Evolutionary conservation across 2,113 vertebrate genomes (phyloP).

Genomic region (Garra rufa): DNA sequence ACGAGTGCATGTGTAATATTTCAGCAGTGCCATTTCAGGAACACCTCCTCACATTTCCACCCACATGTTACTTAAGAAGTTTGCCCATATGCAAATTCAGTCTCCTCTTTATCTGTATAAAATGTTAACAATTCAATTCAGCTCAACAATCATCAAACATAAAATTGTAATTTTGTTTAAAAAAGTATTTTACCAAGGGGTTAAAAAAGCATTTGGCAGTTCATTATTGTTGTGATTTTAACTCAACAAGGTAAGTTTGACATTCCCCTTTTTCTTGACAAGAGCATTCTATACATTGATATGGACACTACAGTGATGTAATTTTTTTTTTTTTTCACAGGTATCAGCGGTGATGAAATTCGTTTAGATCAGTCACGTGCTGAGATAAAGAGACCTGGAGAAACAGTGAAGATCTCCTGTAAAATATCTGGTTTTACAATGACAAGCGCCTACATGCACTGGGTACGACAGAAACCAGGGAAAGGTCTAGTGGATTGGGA

Average conservation of each 20-base stretch:
- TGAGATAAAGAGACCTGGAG: constrained; percentile 33
- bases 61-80: background rate
- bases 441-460: background rate
- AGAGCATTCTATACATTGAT: background rate
- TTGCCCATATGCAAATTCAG: background rate
- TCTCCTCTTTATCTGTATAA: background rate
- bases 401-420: constrained; percentile 45
- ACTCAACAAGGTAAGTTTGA: background rate
- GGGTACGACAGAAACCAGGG: constrained; percentile 48
- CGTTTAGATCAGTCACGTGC: constrained; percentile 25
- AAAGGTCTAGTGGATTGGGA: constrained; percentile 47
- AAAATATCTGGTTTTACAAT: constrained; percentile 13
- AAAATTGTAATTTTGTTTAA: background rate
- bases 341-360: background rate
- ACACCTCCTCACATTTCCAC: background rate
- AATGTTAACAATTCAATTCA: background rate
- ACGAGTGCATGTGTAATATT: background rate
- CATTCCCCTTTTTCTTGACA: background rate
- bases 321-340: background rate
- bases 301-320: background rate
- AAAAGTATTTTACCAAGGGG: background rate
- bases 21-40: background rate
- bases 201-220: background rate
- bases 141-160: background rate
- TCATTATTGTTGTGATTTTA: background rate